Evolutionary conservation across 2,113 vertebrate species (phyloP).

Genomic region (Mobula hypostoma): DNA sequence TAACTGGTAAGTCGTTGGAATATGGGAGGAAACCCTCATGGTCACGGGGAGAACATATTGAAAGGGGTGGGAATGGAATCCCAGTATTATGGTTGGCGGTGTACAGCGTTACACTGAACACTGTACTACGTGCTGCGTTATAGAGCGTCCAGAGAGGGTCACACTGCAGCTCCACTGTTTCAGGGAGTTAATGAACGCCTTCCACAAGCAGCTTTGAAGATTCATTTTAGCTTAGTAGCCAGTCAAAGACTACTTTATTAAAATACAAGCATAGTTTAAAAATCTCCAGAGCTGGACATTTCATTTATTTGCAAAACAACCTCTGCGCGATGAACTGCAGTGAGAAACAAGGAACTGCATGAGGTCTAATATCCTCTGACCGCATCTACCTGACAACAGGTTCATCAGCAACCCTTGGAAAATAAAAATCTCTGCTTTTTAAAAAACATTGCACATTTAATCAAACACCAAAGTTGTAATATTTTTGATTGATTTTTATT

Average conservation of each 20-base stretch:
- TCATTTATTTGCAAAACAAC: slow-evolving; percentile 27
- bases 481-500: background rate
- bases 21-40: no score
- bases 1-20: no score
- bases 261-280: slow-evolving; percentile 25
- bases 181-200: background rate
- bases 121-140: no score
- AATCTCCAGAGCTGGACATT: background rate
- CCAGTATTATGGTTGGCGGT: no score
- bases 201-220: slow-evolving; percentile 11
- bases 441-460: background rate
- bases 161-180: background rate
- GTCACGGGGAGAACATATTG: no score
- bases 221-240: background rate
- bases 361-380: background rate
- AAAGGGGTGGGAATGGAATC: no score
- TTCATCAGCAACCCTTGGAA: background rate
- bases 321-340: background rate
- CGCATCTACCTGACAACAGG: background rate
- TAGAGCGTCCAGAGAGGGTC: no score
- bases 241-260: background rate
- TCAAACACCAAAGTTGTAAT: slow-evolving; percentile 2
- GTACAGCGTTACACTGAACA: no score
- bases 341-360: background rate
- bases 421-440: background rate